phyloP scores from a whole-genome alignment of 2,888 invertebrate species.

The Hoplodrina blanda region DNA sequence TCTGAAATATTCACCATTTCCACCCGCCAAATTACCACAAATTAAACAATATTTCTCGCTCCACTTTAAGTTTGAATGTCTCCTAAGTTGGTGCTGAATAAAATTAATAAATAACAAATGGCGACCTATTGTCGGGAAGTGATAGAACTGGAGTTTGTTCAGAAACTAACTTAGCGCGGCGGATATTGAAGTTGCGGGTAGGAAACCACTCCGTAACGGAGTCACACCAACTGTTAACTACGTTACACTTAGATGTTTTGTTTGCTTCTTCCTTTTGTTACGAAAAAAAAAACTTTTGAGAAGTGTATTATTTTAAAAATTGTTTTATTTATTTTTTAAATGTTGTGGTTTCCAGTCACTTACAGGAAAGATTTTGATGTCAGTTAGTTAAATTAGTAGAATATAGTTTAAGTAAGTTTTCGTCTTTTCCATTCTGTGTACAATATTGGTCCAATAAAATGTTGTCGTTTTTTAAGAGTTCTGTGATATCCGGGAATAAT shows the following conservation, averaged over 20 bases:
- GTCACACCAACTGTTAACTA: constrained; percentile 64
- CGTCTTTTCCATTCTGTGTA: no score
- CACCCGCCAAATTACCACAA: background rate
- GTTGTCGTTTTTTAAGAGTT: background rate
- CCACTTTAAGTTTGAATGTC: constrained; percentile 14
- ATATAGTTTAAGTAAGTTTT: no score
- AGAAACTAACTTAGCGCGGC: constrained; percentile 59
- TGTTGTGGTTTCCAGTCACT: background rate
- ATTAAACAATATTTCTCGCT: constrained; percentile 18
- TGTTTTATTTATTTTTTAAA: background rate
- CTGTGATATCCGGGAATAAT: background rate
- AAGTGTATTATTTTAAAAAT: background rate
- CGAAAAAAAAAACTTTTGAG: constrained; percentile 31
- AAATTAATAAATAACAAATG: constrained; percentile 63
- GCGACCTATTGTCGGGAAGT: constrained; percentile 53
- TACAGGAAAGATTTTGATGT: no score
- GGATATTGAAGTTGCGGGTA: constrained; percentile 63
- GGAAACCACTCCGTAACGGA: constrained; percentile 63
- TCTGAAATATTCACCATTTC: background rate
- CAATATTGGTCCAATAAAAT: background rate
- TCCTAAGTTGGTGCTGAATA: constrained; percentile 31
- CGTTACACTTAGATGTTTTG: constrained; percentile 57
- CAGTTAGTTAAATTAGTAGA: no score
- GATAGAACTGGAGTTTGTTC: constrained; percentile 57
- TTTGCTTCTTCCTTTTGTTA: constrained; percentile 48